Conservation (phyloP, 2,888 invertebrate species). For the Ectobius pallidus region DNA sequence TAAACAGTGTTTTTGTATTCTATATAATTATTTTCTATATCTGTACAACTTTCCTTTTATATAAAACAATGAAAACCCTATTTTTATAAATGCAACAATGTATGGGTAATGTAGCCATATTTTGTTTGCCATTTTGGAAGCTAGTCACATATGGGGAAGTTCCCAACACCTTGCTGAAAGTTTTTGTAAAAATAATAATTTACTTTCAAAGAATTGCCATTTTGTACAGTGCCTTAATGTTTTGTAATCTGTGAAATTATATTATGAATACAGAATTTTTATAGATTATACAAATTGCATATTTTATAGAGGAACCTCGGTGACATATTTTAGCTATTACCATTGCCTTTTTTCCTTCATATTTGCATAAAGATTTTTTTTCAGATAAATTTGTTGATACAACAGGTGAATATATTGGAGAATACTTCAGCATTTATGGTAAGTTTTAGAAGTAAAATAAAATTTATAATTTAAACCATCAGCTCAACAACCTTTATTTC, state of each 20-base stretch:
- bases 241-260: conserved; percentile 41
- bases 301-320: too few relatives aligned
- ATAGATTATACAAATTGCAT: conserved; percentile 27
- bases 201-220: conserved; percentile 26
- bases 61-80: conserved; percentile 16
- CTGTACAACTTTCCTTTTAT: conserved; percentile 31
- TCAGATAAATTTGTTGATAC: too few relatives aligned
- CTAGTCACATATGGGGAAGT: conserved; percentile 40
- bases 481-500: too few relatives aligned
- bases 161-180: conserved; percentile 18
- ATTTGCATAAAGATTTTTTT: too few relatives aligned
- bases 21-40: conserved; percentile 31
- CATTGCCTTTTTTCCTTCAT: too few relatives aligned
- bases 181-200: conserved; percentile 30
- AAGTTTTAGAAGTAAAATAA: too few relatives aligned
- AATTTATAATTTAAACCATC: too few relatives aligned
- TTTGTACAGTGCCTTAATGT: conserved; percentile 41
- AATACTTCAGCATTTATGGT: too few relatives aligned
- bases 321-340: too few relatives aligned
- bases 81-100: conserved; percentile 30
- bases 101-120: conserved; percentile 4
- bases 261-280: conserved; percentile 43
- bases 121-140: conserved; percentile 38
- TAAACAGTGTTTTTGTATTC: conserved; percentile 30
- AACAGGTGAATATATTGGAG: too few relatives aligned